Conservation (phyloP, 2,797 vertebrate species). For the Rhinogobio ventralis region DNA sequence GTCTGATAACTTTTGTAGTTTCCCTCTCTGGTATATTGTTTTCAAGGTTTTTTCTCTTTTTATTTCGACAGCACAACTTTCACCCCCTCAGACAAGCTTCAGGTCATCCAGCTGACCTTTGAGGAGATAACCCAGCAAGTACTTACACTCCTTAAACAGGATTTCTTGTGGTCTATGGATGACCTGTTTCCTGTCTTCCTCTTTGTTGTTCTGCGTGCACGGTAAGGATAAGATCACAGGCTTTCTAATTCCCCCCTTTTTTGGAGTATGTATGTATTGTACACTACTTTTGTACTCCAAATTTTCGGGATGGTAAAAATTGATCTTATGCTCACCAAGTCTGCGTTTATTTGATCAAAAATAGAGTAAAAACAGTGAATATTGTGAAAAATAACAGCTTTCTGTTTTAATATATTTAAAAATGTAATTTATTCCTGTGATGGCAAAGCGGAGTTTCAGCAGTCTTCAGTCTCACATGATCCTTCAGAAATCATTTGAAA, state of each 20-base stretch:
- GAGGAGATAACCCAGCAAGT: conserved; percentile 97
- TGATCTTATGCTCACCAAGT: background rate
- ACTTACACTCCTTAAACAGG: conserved; percentile 86
- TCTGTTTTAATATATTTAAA: background rate
- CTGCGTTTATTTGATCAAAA: background rate
- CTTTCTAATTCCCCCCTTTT: background rate
- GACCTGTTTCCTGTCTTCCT: conserved; percentile 98
- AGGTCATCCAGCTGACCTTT: conserved; percentile 97
- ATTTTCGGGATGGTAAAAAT: background rate
- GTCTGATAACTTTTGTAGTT: background rate
- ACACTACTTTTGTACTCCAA: background rate
- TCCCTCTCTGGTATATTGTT: background rate
- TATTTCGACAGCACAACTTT: conserved; percentile 88
- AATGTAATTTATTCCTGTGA: background rate
- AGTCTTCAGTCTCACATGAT: background rate
- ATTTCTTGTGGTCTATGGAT: conserved; percentile 99
- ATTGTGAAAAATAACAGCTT: background rate
- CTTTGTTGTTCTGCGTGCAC: conserved; percentile 95
- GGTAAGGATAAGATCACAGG: conserved; percentile 74
- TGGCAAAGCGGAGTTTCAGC: background rate
- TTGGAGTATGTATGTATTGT: background rate
- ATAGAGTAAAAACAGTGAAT: background rate
- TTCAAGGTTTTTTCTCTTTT: background rate
- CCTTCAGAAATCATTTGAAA: background rate
- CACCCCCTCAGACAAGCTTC: conserved; percentile 96